phyloP scores from a whole-genome alignment of 2,113 vertebrate genomes.

The Triplophysa dalaica region DNA sequence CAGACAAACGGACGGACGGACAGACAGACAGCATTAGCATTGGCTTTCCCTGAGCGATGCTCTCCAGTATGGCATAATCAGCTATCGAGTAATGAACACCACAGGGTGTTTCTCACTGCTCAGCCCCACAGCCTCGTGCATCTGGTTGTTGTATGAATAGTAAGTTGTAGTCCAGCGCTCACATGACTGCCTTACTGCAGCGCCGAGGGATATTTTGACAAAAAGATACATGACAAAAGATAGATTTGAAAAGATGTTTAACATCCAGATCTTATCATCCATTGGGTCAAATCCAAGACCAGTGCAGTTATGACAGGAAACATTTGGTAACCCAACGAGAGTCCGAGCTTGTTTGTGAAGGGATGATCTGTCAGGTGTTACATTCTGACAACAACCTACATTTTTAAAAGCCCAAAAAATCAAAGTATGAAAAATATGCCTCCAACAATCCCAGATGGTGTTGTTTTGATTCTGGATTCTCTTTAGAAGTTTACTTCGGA shows the following conservation, averaged over 20 bases:
- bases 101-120: not conserved
- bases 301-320: not conserved
- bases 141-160: constrained; percentile 18
- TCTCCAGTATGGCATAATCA: constrained; percentile 16
- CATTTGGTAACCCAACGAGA: not conserved
- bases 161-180: not conserved
- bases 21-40: constrained; percentile 8
- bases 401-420: no score
- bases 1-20: not conserved
- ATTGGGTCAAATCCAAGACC: not conserved
- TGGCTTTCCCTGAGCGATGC: not conserved
- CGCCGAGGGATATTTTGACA: not conserved
- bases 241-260: not conserved
- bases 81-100: constrained; percentile 28
- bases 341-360: not conserved
- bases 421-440: no score
- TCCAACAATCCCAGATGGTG: no score
- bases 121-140: not conserved
- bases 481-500: no score
- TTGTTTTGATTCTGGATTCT: no score
- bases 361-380: not conserved
- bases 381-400: not conserved
- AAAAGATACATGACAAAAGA: not conserved
- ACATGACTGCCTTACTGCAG: not conserved
- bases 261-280: not conserved